phyloP scores from a whole-genome alignment of 2,888 invertebrate genomes.

The Ormyrus rosae region DNA sequence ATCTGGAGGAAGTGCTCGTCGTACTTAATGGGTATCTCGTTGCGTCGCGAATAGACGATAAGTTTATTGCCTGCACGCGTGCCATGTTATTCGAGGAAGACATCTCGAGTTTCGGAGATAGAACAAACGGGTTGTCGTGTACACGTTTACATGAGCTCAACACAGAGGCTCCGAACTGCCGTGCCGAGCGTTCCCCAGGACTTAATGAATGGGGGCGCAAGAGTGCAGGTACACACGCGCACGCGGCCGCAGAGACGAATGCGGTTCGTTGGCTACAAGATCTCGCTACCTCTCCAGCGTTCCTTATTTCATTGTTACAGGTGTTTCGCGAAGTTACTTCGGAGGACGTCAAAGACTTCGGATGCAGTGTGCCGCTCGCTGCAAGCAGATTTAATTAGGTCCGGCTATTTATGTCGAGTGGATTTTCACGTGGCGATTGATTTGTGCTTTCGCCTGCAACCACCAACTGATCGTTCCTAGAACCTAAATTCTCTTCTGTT shows the following conservation, averaged over 20 bases:
- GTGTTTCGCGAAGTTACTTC: constrained; percentile 49
- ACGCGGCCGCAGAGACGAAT: constrained; percentile 44
- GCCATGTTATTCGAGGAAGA: constrained; percentile 67
- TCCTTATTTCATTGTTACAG: constrained; percentile 57
- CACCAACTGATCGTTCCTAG: too few relatives aligned
- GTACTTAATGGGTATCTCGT: constrained; percentile 30
- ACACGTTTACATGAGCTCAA: constrained; percentile 62
- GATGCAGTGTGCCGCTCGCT: constrained; percentile 31
- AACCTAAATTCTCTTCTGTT: too few relatives aligned
- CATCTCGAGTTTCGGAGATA: constrained; percentile 68
- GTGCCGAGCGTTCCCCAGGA: constrained; percentile 63
- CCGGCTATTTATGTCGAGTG: too few relatives aligned
- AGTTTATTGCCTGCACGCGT: constrained; percentile 55
- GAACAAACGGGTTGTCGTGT: constrained; percentile 70
- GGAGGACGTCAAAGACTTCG: constrained; percentile 41
- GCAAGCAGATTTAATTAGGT: constrained; percentile 30
- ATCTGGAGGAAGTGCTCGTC: neutral
- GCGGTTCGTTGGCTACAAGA: constrained; percentile 49
- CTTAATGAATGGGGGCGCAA: constrained; percentile 65
- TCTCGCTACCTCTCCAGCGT: constrained; percentile 10
- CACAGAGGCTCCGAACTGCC: constrained; percentile 59
- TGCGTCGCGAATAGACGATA: constrained; percentile 49
- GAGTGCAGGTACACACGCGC: neutral
- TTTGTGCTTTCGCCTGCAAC: too few relatives aligned
- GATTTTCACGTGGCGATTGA: too few relatives aligned